A percentile compares a stretch with the other conserved stretches of the same genome.
phyloP scores from a whole-genome alignment of 1,140 invertebrate genomes.

The Meloidogyne exigua region DNA sequence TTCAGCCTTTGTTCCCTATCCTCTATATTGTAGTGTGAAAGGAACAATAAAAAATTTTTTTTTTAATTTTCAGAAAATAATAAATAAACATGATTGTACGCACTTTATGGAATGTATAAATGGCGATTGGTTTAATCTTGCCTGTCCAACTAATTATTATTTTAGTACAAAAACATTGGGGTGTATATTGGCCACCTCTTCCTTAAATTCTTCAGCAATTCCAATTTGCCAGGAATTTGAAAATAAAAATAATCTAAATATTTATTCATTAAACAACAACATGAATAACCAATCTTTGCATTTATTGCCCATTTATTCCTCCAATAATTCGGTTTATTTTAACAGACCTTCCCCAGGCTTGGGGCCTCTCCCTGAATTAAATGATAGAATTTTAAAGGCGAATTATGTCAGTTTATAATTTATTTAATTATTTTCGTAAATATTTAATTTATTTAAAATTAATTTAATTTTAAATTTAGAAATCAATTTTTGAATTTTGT shows the following conservation, averaged over 20 bases:
- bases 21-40: no score
- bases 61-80: conserved; percentile 20
- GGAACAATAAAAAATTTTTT: background rate
- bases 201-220: conserved; percentile 8
- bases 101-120: conserved; percentile 34
- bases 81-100: conserved; percentile 31
- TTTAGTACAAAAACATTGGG: conserved; percentile 17
- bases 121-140: conserved; percentile 33
- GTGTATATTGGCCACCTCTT: conserved; percentile 15
- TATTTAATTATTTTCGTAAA: no score
- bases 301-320: conserved; percentile 7
- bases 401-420: conserved; percentile 22
- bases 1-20: no score
- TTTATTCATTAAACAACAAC: background rate
- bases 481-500: conserved; percentile 21
- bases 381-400: background rate
- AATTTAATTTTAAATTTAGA: conserved; percentile 12
- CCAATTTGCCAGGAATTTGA: conserved; percentile 19
- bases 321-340: background rate
- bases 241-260: background rate
- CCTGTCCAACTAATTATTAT: conserved; percentile 25
- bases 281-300: background rate
- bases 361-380: conserved; percentile 21
- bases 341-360: background rate
- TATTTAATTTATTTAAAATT: background rate